Percentiles rank a stretch among this genome's conserved stretches.
These are phyloP conservation scores for Acanthisitta chloris DNA, from an alignment of 2,113 vertebrate genomes.

Conservation along the genomic window DNA sequence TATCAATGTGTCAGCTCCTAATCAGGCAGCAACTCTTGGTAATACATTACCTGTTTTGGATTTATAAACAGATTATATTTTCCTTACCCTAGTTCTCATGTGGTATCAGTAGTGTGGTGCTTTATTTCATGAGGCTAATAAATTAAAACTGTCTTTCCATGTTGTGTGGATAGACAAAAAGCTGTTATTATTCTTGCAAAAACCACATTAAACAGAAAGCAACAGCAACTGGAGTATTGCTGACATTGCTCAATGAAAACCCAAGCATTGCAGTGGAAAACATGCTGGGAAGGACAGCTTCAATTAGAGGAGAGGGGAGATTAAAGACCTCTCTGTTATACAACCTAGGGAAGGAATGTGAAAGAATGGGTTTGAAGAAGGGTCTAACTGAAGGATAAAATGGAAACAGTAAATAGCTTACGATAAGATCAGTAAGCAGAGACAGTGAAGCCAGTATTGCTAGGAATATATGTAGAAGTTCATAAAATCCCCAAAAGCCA, in stretches of 20 bases:
- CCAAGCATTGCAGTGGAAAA: conserved; percentile 38
- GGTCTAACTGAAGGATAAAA: conserved; percentile 49
- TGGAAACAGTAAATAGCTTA: conserved; percentile 6
- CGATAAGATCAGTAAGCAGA: conserved; percentile 9
- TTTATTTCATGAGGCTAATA: conserved; percentile 8
- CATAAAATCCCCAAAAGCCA: neutral
- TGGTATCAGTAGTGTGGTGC: neutral
- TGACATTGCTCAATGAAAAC: conserved; percentile 63
- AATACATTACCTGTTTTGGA: neutral
- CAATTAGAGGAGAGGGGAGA: conserved; percentile 48
- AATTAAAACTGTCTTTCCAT: conserved; percentile 37
- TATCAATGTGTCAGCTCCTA: neutral
- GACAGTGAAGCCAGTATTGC: neutral
- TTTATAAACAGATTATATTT: neutral
- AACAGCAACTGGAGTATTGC: neutral
- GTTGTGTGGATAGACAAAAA: conserved; percentile 7
- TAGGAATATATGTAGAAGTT: neutral
- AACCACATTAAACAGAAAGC: conserved; percentile 49
- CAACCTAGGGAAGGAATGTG: neutral
- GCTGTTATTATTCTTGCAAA: conserved; percentile 37
- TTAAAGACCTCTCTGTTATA: conserved; percentile 46
- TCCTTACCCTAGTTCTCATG: neutral
- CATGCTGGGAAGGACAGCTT: neutral
- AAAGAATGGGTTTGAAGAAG: conserved; percentile 37
- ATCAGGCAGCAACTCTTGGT: neutral